Conservation (phyloP, 2,797 vertebrate species). For the Thaleichthys pacificus region DNA sequence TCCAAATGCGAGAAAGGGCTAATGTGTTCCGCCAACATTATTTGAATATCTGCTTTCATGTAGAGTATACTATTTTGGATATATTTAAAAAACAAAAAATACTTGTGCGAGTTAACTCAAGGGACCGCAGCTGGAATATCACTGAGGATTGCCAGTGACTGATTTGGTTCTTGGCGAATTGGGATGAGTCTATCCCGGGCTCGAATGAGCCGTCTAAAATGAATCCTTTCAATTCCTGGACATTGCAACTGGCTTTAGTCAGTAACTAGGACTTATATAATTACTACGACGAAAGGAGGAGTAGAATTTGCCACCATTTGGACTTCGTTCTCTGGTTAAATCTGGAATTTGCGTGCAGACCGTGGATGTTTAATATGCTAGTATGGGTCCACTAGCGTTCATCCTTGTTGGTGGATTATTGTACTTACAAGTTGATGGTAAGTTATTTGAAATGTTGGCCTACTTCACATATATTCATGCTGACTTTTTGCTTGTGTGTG, state of each 20-base stretch:
- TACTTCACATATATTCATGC: neutral
- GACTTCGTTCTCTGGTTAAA: conserved; percentile 46
- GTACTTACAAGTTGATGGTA: conserved; percentile 87
- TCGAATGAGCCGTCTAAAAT: conserved; percentile 69
- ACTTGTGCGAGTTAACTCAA: conserved; percentile 46
- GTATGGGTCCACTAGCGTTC: conserved; percentile 91
- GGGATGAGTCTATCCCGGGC: conserved; percentile 55
- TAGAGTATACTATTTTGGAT: conserved; percentile 11
- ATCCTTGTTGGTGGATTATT: conserved; percentile 93
- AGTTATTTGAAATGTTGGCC: conserved; percentile 66
- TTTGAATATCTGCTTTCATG: conserved; percentile 19
- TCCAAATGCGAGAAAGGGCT: conserved; percentile 16
- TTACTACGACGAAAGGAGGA: conserved; percentile 58
- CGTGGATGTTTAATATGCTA: conserved; percentile 93
- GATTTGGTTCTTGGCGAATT: conserved; percentile 50
- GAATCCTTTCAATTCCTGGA: conserved; percentile 71
- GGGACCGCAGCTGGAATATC: conserved; percentile 40
- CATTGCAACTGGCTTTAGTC: conserved; percentile 72
- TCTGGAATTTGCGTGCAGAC: conserved; percentile 77
- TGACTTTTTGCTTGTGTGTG: neutral
- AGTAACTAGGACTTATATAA: conserved; percentile 67
- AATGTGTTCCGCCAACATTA: conserved; percentile 6
- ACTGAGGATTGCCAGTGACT: conserved; percentile 40
- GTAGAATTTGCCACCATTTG: conserved; percentile 47
- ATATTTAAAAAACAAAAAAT: conserved; percentile 14